phyloP scores from a whole-genome alignment of 2,888 invertebrate species.

The Cabera pusaria region DNA sequence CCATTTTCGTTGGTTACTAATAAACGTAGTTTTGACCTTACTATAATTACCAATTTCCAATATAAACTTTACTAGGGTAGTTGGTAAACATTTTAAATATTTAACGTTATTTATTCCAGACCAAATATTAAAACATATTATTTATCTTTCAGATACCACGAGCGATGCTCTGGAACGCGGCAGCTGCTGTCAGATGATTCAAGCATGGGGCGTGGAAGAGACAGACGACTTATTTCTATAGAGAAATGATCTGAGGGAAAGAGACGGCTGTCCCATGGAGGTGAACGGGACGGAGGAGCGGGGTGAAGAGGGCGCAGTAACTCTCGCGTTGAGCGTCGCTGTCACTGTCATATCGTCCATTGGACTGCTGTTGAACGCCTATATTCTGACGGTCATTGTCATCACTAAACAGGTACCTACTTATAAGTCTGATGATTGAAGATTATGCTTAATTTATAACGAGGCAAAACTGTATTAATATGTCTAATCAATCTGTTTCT shows the following conservation, averaged over 20 bases:
- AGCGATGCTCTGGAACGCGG: conserved; percentile 73
- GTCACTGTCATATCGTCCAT: conserved; percentile 87
- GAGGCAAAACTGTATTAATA: no score
- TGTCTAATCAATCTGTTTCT: no score
- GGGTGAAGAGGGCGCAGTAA: conserved; percentile 83
- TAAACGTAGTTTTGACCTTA: no score
- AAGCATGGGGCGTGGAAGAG: conserved; percentile 32
- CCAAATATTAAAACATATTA: no score
- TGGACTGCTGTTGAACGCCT: conserved; percentile 89
- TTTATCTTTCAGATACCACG: conserved; percentile 45
- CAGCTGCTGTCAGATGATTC: conserved; percentile 73
- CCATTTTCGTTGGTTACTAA: no score
- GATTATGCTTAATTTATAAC: no score
- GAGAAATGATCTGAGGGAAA: conserved; percentile 47
- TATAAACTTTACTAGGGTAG: no score
- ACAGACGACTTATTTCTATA: no score
- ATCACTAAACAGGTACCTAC: conserved; percentile 87
- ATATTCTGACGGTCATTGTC: conserved; percentile 88
- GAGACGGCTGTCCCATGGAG: conserved; percentile 54
- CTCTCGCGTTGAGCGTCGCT: conserved; percentile 86
- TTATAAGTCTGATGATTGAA: no score
- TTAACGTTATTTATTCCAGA: no score
- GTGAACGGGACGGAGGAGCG: conserved; percentile 75
- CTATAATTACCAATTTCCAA: no score
- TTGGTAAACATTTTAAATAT: no score